These are phyloP conservation scores for Antheraea assamensis DNA, from an alignment of 2,888 invertebrate species.

Conservation along the genomic window DNA sequence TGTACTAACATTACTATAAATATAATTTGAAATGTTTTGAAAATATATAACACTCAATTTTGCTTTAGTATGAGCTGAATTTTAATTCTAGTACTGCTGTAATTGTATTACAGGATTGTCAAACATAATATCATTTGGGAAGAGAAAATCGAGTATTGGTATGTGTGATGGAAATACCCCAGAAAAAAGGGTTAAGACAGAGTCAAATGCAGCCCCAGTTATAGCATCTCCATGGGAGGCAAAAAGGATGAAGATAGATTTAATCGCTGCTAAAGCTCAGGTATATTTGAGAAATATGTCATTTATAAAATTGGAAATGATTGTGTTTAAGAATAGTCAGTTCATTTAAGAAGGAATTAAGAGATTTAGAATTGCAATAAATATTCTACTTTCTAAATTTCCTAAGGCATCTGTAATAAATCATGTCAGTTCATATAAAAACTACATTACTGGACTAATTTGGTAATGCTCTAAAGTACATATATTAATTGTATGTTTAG, in stretches of 20 bases:
- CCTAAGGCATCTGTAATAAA: background rate
- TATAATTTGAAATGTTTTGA: background rate
- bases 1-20: too few species aligned
- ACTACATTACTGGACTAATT: too few species aligned
- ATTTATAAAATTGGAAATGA: background rate
- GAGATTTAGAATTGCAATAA: background rate
- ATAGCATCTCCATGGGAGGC: constrained; percentile 85
- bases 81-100: background rate
- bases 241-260: constrained; percentile 84
- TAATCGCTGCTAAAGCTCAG: constrained; percentile 83
- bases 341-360: background rate
- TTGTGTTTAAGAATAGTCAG: background rate
- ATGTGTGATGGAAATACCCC: constrained; percentile 55
- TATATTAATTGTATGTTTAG: too few species aligned
- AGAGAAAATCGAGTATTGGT: constrained; percentile 67
- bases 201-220: constrained; percentile 50
- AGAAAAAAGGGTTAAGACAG: constrained; percentile 64
- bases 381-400: background rate
- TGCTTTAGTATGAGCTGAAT: background rate
- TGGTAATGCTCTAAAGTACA: too few species aligned
- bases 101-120: constrained; percentile 49
- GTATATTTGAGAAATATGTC: constrained; percentile 41
- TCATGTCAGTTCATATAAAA: background rate
- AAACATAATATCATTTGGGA: constrained; percentile 62
- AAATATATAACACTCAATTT: background rate